phyloP scores from a whole-genome alignment of 2,113 vertebrate genomes.

The Gyps fulvus region DNA sequence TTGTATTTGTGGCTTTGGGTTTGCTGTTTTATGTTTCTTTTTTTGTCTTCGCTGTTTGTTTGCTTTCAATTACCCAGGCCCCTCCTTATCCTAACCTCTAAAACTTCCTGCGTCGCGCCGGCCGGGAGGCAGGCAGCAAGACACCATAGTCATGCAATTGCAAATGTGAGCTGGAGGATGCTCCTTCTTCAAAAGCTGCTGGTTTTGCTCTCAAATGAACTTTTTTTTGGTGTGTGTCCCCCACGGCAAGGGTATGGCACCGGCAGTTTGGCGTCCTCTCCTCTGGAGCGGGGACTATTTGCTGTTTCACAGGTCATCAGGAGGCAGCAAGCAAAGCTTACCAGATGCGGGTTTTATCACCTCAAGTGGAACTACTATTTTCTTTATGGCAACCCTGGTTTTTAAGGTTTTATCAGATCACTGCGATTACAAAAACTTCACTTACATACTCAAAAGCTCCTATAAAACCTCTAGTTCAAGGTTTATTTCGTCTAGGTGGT shows the following conservation, averaged over 20 bases:
- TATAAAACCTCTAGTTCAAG: slow-evolving; percentile 41
- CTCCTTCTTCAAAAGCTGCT: not conserved
- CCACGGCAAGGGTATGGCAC: rapidly evolving
- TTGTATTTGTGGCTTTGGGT: slow-evolving; percentile 48
- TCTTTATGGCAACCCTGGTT: not conserved
- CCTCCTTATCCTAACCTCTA: not conserved
- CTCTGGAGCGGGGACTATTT: not conserved
- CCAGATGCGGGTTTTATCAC: slow-evolving; percentile 46
- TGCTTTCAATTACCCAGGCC: slow-evolving; percentile 9
- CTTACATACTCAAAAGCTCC: slow-evolving; percentile 20
- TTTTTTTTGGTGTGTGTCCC: not conserved
- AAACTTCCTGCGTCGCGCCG: not conserved
- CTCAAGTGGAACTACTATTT: slow-evolving; percentile 6
- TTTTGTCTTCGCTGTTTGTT: slow-evolving; percentile 41
- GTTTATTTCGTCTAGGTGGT: slow-evolving; percentile 43
- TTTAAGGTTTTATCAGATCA: slow-evolving; percentile 47
- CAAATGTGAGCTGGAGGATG: not conserved
- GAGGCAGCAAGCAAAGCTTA: slow-evolving; percentile 1
- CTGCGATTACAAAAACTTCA: slow-evolving; percentile 28
- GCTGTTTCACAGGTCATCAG: not conserved
- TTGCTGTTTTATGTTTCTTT: slow-evolving; percentile 54
- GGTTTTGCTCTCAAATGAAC: not conserved
- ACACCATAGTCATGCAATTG: not conserved
- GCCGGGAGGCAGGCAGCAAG: not conserved
- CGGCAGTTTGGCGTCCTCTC: not conserved